Evolutionary conservation across 1,140 invertebrate genomes (phyloP), one percentile per base, ranked within the genome.

Genomic region (Lepidurus arcticus): DNA sequence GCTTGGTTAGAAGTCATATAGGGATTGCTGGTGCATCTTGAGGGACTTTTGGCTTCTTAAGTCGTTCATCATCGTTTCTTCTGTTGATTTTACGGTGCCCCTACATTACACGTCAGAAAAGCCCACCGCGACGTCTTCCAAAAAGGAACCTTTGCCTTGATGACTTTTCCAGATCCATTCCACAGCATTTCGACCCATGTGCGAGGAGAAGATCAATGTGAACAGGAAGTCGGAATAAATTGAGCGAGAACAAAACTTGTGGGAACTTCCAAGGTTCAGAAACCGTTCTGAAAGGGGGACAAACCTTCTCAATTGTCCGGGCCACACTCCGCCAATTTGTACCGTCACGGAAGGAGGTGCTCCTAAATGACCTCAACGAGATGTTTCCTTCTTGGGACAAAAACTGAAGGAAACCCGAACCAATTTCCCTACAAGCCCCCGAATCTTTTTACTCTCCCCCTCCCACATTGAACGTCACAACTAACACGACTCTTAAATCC

Each of bases 11-110:
- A 65, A n/a, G 21, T 3, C n/a, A 13, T n/a, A 65, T 65, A n/a
- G 53, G 53, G 7, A n/a, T 65, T 21, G 21, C 16, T 65, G 53
- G 53, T 65, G 21, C 16, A 65, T 65, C 53, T 65, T 2, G 9
- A n/a, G 53, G 53, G 53, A 21, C 16, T 65, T 13, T 21, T 65
- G 34, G 6, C 53, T 65, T 21, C 21, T 21, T 13, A 65, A 65
- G 53, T 65, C 53, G 53, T 65, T 65, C 53, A 65, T 65, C 53
- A 65, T 65, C 53, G 53, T 65, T 65, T 65, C 53, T 21, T 65
- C 53, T 65, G 53, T 65, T 65, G 53, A 65, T 21, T 65, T 65
- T 65, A 65, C 53, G 53, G 45, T 65, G 53, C 53, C 53, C 53
- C 53, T 65, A 65, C 53, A 65, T 65, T 65, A 65, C 53, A 65